Evolutionary conservation across 2,888 invertebrate species (phyloP).

Genomic region (Drosophila recens): DNA sequence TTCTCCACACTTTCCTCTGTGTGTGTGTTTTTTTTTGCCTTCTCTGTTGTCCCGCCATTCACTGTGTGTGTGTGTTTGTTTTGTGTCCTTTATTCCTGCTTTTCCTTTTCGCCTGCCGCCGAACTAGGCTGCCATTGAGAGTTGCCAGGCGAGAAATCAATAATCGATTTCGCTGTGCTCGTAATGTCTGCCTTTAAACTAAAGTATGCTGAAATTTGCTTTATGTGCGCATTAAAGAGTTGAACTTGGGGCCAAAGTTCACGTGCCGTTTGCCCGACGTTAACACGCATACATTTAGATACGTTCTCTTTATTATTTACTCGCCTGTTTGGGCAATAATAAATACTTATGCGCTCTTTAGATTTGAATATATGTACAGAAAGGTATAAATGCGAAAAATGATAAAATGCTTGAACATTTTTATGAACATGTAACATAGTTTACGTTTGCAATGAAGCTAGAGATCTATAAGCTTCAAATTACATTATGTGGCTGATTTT

Average conservation of each 20-base stretch:
- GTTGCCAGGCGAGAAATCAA: constrained; percentile 60
- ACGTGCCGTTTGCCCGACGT: not conserved
- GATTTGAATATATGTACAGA: not conserved
- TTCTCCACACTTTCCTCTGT: constrained; percentile 7
- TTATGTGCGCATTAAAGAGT: constrained; percentile 60
- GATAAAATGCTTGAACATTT: no score
- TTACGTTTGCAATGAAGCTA: no score
- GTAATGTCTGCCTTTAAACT: constrained; percentile 58
- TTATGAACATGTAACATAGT: no score
- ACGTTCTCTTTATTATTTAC: not conserved
- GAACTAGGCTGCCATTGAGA: constrained; percentile 68
- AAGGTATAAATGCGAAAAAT: no score
- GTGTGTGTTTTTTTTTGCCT: constrained; percentile 21
- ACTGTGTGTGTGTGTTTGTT: constrained; percentile 51
- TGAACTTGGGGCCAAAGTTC: constrained; percentile 23
- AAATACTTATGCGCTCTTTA: not conserved
- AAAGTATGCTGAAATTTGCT: constrained; percentile 40
- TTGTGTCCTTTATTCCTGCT: constrained; percentile 46
- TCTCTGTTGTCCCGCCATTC: constrained; percentile 28
- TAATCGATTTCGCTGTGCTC: constrained; percentile 71
- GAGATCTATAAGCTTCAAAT: no score
- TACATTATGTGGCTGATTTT: no score
- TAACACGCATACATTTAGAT: not conserved
- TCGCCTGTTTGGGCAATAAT: not conserved
- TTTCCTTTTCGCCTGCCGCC: constrained; percentile 48